phyloP scores from a whole-genome alignment of 2,113 vertebrate species.

The Cichladusa arquata region DNA sequence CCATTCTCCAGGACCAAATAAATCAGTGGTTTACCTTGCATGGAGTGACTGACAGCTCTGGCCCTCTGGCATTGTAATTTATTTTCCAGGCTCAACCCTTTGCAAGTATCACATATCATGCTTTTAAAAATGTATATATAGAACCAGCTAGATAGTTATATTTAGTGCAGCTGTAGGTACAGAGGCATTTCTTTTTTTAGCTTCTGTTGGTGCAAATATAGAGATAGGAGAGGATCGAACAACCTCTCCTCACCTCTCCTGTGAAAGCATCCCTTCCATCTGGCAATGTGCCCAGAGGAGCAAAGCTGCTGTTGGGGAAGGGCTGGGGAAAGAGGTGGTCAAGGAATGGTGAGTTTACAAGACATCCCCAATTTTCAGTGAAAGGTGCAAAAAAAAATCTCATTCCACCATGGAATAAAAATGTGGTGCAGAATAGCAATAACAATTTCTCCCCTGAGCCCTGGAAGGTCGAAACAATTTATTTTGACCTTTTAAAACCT shows the following conservation, averaged over 20 bases:
- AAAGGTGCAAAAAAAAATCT: neutral
- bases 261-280: neutral
- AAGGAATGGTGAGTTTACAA: neutral
- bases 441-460: accelerated
- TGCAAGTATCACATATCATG: neutral
- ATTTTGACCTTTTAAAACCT: neutral
- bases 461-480: neutral
- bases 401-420: neutral
- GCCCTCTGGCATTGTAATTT: slow-evolving; percentile 34
- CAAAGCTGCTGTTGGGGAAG: neutral
- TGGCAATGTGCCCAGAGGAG: neutral
- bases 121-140: slow-evolving; percentile 23
- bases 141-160: slow-evolving; percentile 1
- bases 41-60: slow-evolving; percentile 1
- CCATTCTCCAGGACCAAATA: neutral
- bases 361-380: neutral
- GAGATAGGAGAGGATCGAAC: neutral
- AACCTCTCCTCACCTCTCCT: neutral
- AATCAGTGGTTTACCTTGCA: neutral
- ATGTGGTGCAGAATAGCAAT: neutral
- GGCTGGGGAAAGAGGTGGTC: neutral
- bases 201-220: slow-evolving; percentile 25
- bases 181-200: slow-evolving; percentile 17
- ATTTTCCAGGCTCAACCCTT: slow-evolving; percentile 29
- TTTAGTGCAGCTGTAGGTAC: neutral